These are phyloP conservation scores for Ceryle rudis DNA, from an alignment of 2,797 vertebrate species.

Conservation along the genomic window DNA sequence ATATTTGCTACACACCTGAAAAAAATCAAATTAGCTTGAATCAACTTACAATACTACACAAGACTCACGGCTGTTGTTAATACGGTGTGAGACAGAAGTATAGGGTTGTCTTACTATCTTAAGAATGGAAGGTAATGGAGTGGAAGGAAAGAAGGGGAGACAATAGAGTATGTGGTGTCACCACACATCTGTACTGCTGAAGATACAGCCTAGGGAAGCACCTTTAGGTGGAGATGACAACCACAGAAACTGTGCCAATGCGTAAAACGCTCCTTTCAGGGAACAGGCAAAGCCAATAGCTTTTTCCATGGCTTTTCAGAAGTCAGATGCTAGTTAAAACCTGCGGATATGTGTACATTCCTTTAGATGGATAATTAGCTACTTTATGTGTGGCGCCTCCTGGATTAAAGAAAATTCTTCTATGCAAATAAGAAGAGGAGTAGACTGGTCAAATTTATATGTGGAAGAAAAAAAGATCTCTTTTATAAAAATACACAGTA, in stretches of 20 bases:
- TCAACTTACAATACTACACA: not conserved
- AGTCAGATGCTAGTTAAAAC: slow-evolving; percentile 80
- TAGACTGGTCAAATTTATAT: slow-evolving; percentile 20
- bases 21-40: not conserved
- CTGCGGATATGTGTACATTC: slow-evolving; percentile 80
- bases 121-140: not conserved
- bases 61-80: not conserved
- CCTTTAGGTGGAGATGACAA: slow-evolving; percentile 34
- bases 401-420: slow-evolving; percentile 81
- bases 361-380: slow-evolving; percentile 79
- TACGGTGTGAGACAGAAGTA: not conserved
- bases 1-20: not conserved
- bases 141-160: not conserved
- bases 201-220: not conserved
- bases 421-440: slow-evolving; percentile 74
- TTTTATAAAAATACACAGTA: slow-evolving; percentile 3
- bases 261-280: slow-evolving; percentile 27
- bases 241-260: slow-evolving; percentile 5
- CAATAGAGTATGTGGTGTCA: not conserved
- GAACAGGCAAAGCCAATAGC: slow-evolving; percentile 67
- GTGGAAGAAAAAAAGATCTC: slow-evolving; percentile 20
- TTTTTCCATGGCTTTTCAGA: slow-evolving; percentile 69
- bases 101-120: not conserved
- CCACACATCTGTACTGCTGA: not conserved
- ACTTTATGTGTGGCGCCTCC: slow-evolving; percentile 82